Percentiles rank a stretch among this genome's conserved stretches.
These are phyloP conservation scores for Hoplias malabaricus DNA, from an alignment of 2,113 vertebrate species.

Conservation along the genomic window DNA sequence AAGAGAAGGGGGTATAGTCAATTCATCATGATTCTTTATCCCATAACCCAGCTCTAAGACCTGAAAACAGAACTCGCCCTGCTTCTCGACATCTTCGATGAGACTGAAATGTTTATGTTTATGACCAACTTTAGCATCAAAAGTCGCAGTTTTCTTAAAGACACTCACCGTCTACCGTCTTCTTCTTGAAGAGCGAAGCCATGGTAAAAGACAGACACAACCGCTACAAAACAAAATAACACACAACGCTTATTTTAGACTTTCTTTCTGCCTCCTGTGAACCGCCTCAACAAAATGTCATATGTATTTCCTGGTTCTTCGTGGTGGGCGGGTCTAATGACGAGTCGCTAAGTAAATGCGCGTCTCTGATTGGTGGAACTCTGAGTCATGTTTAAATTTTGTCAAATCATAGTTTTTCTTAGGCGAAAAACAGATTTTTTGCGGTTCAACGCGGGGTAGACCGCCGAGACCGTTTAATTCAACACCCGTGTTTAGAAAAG, in stretches of 20 bases:
- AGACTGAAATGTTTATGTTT: slow-evolving; percentile 10
- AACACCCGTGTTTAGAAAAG: too few relatives aligned
- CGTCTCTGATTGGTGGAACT: slow-evolving; percentile 27
- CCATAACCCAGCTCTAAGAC: too few relatives aligned
- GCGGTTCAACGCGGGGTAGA: too few relatives aligned
- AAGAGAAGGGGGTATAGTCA: too few relatives aligned
- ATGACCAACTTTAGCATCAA: slow-evolving; percentile 3
- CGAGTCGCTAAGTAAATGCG: not conserved
- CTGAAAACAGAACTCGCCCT: too few relatives aligned
- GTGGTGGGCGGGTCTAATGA: slow-evolving; percentile 19
- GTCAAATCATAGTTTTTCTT: slow-evolving; percentile 8
- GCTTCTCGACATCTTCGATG: too few relatives aligned
- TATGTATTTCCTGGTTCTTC: slow-evolving; percentile 51
- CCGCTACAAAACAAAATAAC: not conserved
- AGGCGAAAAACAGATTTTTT: too few relatives aligned
- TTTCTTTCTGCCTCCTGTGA: not conserved
- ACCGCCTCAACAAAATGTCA: slow-evolving; percentile 28
- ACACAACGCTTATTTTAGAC: not conserved
- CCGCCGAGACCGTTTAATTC: too few relatives aligned
- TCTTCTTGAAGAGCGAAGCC: slow-evolving; percentile 85
- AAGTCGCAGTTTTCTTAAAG: not conserved
- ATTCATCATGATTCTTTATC: too few relatives aligned
- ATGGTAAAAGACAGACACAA: slow-evolving; percentile 53
- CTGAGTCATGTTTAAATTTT: not conserved
- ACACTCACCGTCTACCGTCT: slow-evolving; percentile 82